phyloP scores from a whole-genome alignment of 2,113 vertebrate genomes.

The Irena cyanogastra region DNA sequence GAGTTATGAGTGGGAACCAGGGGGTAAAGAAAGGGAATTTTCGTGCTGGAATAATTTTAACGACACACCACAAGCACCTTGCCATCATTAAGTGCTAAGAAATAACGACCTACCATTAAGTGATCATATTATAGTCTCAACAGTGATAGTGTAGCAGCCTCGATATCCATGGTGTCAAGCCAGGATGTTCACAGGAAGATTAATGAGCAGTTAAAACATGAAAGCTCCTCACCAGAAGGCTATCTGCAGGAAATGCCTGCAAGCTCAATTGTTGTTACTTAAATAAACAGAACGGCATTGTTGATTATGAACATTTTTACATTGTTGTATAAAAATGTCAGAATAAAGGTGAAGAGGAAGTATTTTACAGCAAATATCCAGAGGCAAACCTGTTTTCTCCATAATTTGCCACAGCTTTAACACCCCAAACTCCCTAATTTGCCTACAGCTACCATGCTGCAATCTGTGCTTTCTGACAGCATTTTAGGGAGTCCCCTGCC shows the following conservation, averaged over 20 bases:
- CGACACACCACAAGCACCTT: not conserved
- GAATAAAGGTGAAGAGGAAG: not conserved
- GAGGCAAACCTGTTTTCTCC: not conserved
- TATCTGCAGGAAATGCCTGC: not conserved
- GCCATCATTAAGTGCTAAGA: slow-evolving; percentile 7
- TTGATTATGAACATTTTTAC: not conserved
- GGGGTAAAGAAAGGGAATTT: not conserved
- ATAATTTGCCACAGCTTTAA: not conserved
- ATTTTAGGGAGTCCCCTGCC: not conserved
- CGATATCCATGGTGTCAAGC: not conserved
- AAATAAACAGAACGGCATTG: not conserved
- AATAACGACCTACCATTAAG: not conserved
- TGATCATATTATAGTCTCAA: not conserved
- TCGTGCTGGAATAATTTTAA: not conserved
- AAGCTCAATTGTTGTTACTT: not conserved
- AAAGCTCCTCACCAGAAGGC: not conserved
- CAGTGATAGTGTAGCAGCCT: not conserved
- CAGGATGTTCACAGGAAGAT: not conserved
- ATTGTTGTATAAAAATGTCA: not conserved
- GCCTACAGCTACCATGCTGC: not conserved
- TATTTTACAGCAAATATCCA: not conserved
- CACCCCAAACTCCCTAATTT: not conserved
- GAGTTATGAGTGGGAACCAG: not conserved
- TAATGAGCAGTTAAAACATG: not conserved
- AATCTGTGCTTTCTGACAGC: not conserved